These are phyloP conservation scores for Nymphalis c-album DNA, from an alignment of 2,888 invertebrate genomes.

Conservation along the genomic window DNA sequence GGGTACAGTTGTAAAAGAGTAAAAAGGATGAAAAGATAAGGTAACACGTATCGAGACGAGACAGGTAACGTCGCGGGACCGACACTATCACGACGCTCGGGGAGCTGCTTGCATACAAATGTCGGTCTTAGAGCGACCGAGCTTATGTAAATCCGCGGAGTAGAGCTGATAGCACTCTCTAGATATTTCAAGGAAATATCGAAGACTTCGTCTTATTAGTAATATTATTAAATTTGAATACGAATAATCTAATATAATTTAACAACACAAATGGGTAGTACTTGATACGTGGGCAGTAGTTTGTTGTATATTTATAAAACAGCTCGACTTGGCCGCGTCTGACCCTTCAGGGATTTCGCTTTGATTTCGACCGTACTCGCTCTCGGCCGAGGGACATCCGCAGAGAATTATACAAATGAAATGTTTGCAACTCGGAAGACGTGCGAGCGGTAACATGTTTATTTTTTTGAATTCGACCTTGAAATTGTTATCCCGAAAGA, in stretches of 20 bases:
- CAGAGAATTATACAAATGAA: too few relatives aligned
- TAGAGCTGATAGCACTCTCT: background rate
- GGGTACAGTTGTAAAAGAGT: background rate
- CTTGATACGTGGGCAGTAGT: too few relatives aligned
- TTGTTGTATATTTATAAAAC: too few relatives aligned
- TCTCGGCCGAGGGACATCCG: too few relatives aligned
- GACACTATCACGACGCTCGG: constrained; percentile 10
- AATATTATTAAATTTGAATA: background rate
- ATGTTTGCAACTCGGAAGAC: too few relatives aligned
- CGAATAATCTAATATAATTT: background rate
- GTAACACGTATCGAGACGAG: background rate
- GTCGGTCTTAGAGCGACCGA: background rate
- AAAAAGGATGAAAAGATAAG: background rate
- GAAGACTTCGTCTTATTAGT: background rate
- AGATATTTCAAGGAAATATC: constrained; percentile 7
- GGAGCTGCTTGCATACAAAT: constrained; percentile 15
- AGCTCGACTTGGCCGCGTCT: too few relatives aligned
- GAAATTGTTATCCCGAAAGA: too few relatives aligned
- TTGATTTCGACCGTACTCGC: too few relatives aligned
- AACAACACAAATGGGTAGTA: too few relatives aligned
- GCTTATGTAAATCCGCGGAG: constrained; percentile 15
- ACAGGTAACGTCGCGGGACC: background rate
- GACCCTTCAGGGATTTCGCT: too few relatives aligned
- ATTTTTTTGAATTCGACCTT: too few relatives aligned
- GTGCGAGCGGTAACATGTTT: too few relatives aligned